Conservation (phyloP, 1,140 invertebrate genomes). For the Agrilus planipennis region DNA sequence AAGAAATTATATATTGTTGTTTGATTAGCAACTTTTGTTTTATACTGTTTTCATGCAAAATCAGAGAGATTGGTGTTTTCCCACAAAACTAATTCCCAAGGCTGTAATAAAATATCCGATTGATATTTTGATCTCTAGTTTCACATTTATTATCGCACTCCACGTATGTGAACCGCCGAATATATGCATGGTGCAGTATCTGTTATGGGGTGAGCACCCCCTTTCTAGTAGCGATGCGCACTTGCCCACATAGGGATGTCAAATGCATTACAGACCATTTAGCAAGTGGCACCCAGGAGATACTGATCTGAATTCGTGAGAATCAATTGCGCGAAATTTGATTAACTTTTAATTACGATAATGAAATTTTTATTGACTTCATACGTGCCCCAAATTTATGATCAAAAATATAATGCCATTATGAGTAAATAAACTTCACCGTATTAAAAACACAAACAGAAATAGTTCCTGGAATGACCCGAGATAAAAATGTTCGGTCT, state of each 20-base stretch:
- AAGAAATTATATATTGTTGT: too few relatives aligned
- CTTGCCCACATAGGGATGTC: constrained; percentile 8
- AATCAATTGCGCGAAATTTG: background rate
- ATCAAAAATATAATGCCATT: background rate
- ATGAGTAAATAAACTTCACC: background rate
- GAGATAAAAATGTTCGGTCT: too few relatives aligned
- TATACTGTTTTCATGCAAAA: too few relatives aligned
- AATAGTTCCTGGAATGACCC: too few relatives aligned
- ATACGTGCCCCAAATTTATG: background rate
- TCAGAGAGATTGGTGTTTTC: too few relatives aligned
- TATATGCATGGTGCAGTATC: constrained; percentile 1
- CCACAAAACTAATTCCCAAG: constrained; percentile 9
- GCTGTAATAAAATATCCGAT: constrained; percentile 12
- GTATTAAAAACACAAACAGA: too few relatives aligned
- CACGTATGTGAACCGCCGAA: constrained; percentile 6
- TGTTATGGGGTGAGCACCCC: constrained; percentile 4
- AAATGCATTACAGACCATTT: constrained; percentile 13
- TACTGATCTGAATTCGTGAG: constrained; percentile 9
- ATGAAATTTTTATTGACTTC: background rate
- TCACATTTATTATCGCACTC: constrained; percentile 11
- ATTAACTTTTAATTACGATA: background rate
- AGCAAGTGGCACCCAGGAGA: constrained; percentile 11
- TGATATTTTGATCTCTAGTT: constrained; percentile 13
- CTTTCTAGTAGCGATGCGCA: too few relatives aligned
- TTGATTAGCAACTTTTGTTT: too few relatives aligned